Percentiles rank a stretch among this genome's conserved stretches.
phyloP scores from a whole-genome alignment of 2,113 vertebrate genomes.

The Halcyon senegalensis region DNA sequence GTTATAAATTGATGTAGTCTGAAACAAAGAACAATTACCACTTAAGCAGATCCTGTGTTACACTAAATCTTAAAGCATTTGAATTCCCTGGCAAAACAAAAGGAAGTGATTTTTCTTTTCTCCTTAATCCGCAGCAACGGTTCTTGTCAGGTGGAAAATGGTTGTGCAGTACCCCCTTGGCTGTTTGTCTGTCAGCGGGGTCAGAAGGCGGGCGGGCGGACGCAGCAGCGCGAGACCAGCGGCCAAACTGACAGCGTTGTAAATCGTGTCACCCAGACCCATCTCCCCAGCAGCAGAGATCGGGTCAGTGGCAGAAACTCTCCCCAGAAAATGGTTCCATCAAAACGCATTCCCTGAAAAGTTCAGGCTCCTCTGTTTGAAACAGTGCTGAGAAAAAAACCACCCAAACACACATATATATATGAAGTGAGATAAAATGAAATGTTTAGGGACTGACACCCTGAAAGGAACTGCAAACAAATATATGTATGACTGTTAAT shows the following conservation, averaged over 20 bases:
- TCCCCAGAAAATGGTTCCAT: neutral
- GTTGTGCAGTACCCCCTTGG: neutral
- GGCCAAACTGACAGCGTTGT: fast-evolving
- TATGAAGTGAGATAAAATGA: neutral
- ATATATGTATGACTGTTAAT: neutral
- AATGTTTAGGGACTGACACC: neutral
- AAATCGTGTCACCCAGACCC: neutral
- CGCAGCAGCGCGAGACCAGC: fast-evolving
- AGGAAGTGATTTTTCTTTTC: constrained; percentile 4
- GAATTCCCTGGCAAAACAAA: constrained; percentile 44
- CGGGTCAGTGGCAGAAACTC: fast-evolving
- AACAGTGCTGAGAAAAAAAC: neutral
- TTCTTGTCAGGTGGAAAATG: neutral
- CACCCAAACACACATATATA: no score
- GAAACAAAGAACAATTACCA: constrained; percentile 59
- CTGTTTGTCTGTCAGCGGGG: neutral
- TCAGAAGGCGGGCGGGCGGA: fast-evolving
- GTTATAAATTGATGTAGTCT: constrained; percentile 54
- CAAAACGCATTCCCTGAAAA: fast-evolving
- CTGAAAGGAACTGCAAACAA: neutral
- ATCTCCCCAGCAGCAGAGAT: fast-evolving
- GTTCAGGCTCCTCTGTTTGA: neutral
- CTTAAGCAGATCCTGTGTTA: constrained; percentile 45
- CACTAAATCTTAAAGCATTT: constrained; percentile 52
- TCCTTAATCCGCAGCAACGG: neutral